These are phyloP conservation scores for Heliconius aoede DNA, from an alignment of 2,888 invertebrate genomes.

Conservation along the genomic window DNA sequence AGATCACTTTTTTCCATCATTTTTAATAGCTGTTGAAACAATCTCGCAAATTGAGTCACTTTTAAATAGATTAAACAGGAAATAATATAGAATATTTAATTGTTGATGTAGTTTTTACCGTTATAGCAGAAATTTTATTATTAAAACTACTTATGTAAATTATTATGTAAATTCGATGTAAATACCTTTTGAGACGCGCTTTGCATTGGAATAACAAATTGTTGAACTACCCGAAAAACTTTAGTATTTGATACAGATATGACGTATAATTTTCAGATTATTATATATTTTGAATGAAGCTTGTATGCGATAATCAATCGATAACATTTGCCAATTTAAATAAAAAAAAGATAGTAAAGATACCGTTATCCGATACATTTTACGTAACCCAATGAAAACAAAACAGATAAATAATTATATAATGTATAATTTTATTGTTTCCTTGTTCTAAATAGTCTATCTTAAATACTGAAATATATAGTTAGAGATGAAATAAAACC, in stretches of 20 bases:
- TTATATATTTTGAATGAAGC: conserved; percentile 8
- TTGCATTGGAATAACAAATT: conserved; percentile 9
- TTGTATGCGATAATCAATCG: conserved; percentile 7
- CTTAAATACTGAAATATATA: too few relatives aligned
- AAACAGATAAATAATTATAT: background rate
- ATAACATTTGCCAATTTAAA: background rate
- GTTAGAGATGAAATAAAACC: too few relatives aligned
- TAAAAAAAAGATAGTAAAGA: conserved; percentile 6
- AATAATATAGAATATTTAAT: conserved; percentile 10
- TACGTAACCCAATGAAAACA: background rate
- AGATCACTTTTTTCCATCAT: conserved; percentile 14
- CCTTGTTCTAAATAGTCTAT: background rate
- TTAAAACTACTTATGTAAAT: conserved; percentile 12
- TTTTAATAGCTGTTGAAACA: background rate
- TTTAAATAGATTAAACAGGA: conserved; percentile 9
- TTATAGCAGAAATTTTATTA: conserved; percentile 13
- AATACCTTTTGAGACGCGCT: background rate
- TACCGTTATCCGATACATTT: background rate
- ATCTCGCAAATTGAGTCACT: conserved; percentile 20
- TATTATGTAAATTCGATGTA: background rate
- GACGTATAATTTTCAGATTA: conserved; percentile 3
- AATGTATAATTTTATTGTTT: background rate
- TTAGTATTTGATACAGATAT: background rate
- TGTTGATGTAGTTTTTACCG: background rate
- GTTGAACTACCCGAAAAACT: background rate